Percentiles rank a stretch among this genome's conserved stretches.
phyloP scores from a whole-genome alignment of 2,888 invertebrate species.

The Mantis religiosa region DNA sequence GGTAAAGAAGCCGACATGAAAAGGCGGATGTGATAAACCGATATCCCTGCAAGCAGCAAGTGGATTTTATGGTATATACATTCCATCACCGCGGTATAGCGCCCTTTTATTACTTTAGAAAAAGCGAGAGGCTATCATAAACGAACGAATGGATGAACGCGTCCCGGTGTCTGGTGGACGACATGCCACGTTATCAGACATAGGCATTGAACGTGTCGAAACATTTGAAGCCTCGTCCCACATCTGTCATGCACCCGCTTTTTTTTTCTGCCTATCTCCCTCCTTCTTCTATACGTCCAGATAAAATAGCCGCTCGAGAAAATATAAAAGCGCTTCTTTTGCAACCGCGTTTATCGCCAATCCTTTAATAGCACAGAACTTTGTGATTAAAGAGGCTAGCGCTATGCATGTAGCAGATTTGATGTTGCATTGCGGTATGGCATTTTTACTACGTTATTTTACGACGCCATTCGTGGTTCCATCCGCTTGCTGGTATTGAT shows the following conservation, averaged over 20 bases:
- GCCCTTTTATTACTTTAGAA: background rate
- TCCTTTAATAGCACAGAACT: background rate
- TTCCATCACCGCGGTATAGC: background rate
- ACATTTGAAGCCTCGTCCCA: background rate
- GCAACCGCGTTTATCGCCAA: background rate
- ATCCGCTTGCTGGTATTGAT: background rate
- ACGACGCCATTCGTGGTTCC: background rate
- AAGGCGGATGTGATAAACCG: background rate
- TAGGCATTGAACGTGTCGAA: background rate
- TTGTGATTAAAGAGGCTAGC: background rate
- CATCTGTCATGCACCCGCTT: background rate
- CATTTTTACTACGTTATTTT: background rate
- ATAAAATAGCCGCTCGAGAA: background rate
- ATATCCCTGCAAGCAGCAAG: background rate
- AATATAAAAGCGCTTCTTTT: background rate
- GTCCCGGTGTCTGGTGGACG: background rate
- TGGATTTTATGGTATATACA: background rate
- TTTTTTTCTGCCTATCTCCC: background rate
- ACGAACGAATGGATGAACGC: background rate
- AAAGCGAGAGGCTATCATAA: background rate
- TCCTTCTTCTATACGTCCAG: background rate
- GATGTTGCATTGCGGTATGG: background rate
- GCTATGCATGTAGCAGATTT: background rate
- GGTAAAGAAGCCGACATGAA: background rate
- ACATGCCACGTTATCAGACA: background rate